Evolutionary conservation across 2,888 invertebrate genomes (phyloP).

Genomic region (Drosophila mulleri): DNA sequence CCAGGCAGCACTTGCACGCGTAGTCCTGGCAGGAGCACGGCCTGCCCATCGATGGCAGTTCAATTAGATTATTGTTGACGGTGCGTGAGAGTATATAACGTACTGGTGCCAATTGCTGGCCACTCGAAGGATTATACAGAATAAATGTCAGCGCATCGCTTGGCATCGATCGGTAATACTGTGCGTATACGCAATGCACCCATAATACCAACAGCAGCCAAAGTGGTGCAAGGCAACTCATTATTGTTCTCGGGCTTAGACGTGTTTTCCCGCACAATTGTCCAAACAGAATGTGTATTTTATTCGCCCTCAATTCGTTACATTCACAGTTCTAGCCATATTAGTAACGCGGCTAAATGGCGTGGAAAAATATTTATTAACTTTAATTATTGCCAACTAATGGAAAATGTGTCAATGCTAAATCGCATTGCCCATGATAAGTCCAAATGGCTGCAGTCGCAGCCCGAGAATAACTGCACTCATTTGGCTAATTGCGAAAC

Average conservation of each 20-base stretch:
- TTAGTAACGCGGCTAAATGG: constrained; percentile 53
- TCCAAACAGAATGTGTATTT: constrained; percentile 64
- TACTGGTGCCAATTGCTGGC: constrained; percentile 31
- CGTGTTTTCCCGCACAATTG: constrained; percentile 68
- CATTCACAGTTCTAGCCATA: constrained; percentile 33
- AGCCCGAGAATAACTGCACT: constrained; percentile 4
- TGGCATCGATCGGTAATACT: constrained; percentile 2
- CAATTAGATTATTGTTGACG: constrained; percentile 55
- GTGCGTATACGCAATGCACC: constrained; percentile 35
- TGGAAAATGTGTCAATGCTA: constrained; percentile 68
- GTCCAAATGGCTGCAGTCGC: background rate
- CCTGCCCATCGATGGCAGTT: constrained; percentile 62
- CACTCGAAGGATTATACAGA: constrained; percentile 51
- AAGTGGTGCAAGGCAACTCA: constrained; percentile 47
- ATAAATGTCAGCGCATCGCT: constrained; percentile 11
- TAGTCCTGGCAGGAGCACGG: constrained; percentile 62
- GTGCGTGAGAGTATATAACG: constrained; percentile 12
- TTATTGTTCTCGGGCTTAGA: constrained; percentile 38
- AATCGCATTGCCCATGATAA: constrained; percentile 49
- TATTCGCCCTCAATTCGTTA: constrained; percentile 33
- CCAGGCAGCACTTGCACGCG: constrained; percentile 67
- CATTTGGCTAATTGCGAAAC: constrained; percentile 29
- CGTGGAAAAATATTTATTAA: constrained; percentile 70
- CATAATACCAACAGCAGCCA: constrained; percentile 14
- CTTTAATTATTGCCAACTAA: constrained; percentile 43